phyloP scores from a whole-genome alignment of 2,113 vertebrate species.

The Sebastes fasciatus region DNA sequence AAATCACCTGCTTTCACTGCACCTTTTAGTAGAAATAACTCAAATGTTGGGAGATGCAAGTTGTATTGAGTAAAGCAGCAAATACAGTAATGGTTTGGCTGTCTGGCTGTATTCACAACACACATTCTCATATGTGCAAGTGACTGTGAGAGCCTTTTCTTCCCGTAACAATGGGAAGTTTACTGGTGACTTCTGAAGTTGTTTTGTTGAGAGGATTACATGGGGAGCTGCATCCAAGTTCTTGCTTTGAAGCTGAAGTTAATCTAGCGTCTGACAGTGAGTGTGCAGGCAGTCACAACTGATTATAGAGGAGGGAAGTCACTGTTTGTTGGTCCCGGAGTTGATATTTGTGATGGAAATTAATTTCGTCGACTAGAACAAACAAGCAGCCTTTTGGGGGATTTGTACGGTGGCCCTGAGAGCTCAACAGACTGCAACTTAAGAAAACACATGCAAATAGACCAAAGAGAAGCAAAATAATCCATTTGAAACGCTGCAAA shows the following conservation, averaged over 20 bases:
- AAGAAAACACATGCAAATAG: background rate
- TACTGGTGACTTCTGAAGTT: constrained; percentile 10
- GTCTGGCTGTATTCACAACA: background rate
- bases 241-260: constrained; percentile 25
- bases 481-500: background rate
- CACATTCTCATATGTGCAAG: background rate
- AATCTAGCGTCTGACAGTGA: constrained; percentile 13
- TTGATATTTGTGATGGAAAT: constrained; percentile 36
- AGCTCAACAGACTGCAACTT: background rate
- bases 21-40: background rate
- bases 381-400: background rate
- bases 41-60: background rate
- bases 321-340: constrained; percentile 2
- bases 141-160: background rate
- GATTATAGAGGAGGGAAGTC: constrained; percentile 10
- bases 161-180: constrained; percentile 31
- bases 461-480: background rate
- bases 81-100: background rate
- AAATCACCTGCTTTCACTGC: background rate
- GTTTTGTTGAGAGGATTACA: constrained; percentile 33
- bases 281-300: background rate
- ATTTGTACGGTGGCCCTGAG: background rate
- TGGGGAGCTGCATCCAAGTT: constrained; percentile 1
- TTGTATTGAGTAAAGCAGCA: background rate
- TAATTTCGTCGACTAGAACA: constrained; percentile 14